Percentiles rank a stretch among this genome's conserved stretches.
Conservation (phyloP, 2,888 invertebrate genomes). For the Meliscaeva auricollis region DNA sequence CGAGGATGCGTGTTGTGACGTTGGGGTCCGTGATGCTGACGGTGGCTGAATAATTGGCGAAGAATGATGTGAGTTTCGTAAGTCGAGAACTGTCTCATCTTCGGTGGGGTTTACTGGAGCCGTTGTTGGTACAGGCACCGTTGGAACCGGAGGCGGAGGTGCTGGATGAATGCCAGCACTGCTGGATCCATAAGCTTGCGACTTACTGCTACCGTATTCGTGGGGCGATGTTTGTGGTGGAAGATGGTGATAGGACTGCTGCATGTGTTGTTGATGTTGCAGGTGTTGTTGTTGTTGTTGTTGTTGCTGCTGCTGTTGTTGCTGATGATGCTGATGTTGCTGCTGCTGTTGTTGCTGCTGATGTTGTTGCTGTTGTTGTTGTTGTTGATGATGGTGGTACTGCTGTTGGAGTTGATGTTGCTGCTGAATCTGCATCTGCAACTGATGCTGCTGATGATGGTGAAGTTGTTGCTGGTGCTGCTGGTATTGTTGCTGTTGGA, state of each 20-base stretch:
- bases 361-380: conserved; percentile 68
- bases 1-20: conserved; percentile 70
- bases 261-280: conserved; percentile 77
- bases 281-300: conserved; percentile 73
- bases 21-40: conserved; percentile 69
- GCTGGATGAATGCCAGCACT: conserved; percentile 80
- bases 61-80: conserved; percentile 83
- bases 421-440: conserved; percentile 61
- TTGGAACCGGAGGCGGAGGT: conserved; percentile 61
- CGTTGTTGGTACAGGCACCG: conserved; percentile 75
- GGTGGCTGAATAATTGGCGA: conserved; percentile 77
- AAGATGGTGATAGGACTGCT: conserved; percentile 69
- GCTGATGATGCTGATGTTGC: conserved; percentile 57
- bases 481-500: conserved; percentile 53
- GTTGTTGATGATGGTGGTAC: conserved; percentile 72
- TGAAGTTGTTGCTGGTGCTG: conserved; percentile 60
- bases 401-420: conserved; percentile 67
- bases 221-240: conserved; percentile 76
- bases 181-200: conserved; percentile 76
- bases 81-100: conserved; percentile 81
- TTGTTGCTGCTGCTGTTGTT: conserved; percentile 78
- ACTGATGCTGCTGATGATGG: conserved; percentile 70
- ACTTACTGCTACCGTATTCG: conserved; percentile 80
- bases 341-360: conserved; percentile 60
- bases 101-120: conserved; percentile 56